phyloP scores from a whole-genome alignment of 2,113 vertebrate species.

The Colistium nudipinnis region DNA sequence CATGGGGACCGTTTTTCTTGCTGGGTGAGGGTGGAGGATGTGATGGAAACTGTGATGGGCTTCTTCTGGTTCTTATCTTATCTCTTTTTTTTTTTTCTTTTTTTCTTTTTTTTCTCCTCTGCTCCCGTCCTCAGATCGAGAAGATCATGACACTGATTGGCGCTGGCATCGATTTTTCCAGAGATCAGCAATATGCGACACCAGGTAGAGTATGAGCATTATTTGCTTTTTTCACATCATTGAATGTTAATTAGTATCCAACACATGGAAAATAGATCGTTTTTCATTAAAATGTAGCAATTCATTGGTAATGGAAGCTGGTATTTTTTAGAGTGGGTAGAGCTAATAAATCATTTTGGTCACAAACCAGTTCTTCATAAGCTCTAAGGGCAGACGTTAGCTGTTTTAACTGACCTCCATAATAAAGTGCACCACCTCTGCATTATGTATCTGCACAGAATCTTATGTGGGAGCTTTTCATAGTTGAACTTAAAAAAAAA shows the following conservation, averaged over 20 bases:
- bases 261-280: background rate
- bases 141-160: conserved; percentile 99
- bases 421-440: conserved; percentile 3
- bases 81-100: background rate
- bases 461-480: background rate
- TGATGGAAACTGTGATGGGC: background rate
- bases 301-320: background rate
- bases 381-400: background rate
- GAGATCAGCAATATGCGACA: conserved; percentile 89
- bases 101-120: conserved; percentile 36
- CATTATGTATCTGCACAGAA: conserved; percentile 22
- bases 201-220: conserved; percentile 85
- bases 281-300: background rate
- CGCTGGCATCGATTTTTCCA: conserved; percentile 95
- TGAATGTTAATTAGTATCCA: background rate
- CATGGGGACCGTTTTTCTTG: conserved; percentile 14
- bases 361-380: background rate
- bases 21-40: conserved; percentile 49
- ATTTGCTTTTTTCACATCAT: background rate
- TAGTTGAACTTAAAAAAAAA: background rate
- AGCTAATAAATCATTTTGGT: background rate
- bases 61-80: conserved; percentile 38
- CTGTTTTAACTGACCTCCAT: conserved; percentile 1
- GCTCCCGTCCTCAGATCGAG: conserved; percentile 88
- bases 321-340: background rate